Conservation (phyloP, 2,888 invertebrate species). For the Rotaria socialis region DNA sequence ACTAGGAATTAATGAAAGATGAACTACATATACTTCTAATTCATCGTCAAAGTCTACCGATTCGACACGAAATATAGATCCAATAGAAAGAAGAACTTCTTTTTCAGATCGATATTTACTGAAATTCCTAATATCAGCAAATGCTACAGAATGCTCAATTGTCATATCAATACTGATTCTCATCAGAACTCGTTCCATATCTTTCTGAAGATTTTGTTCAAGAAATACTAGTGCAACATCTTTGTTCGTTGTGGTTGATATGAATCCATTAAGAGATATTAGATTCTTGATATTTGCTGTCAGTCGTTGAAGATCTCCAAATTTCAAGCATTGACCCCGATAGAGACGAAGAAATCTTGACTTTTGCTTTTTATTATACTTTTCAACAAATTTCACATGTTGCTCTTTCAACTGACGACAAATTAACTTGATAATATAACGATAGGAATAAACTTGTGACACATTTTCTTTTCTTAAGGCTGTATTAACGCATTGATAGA, state of each 20-base stretch:
- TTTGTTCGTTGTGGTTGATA: not conserved
- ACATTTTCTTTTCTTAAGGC: not conserved
- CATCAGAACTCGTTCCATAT: not conserved
- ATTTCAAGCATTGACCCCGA: not conserved
- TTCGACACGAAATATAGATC: not conserved
- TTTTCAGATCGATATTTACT: not conserved
- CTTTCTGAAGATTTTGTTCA: not conserved
- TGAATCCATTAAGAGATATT: not conserved
- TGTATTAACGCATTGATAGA: not conserved
- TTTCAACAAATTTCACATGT: not conserved
- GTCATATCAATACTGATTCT: not conserved
- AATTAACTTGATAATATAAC: not conserved
- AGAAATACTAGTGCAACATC: not conserved
- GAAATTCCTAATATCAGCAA: not conserved
- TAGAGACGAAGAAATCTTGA: not conserved
- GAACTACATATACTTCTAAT: not conserved
- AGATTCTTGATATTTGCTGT: not conserved
- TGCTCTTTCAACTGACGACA: not conserved
- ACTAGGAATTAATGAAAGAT: not conserved
- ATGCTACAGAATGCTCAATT: not conserved
- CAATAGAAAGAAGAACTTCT: not conserved
- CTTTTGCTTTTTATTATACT: not conserved
- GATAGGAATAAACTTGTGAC: not conserved
- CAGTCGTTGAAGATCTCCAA: not conserved
- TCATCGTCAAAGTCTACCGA: not conserved